Base-by-base conservation (phyloP, 2,888 invertebrate species). In the Melinopterus prodromus region DNA sequence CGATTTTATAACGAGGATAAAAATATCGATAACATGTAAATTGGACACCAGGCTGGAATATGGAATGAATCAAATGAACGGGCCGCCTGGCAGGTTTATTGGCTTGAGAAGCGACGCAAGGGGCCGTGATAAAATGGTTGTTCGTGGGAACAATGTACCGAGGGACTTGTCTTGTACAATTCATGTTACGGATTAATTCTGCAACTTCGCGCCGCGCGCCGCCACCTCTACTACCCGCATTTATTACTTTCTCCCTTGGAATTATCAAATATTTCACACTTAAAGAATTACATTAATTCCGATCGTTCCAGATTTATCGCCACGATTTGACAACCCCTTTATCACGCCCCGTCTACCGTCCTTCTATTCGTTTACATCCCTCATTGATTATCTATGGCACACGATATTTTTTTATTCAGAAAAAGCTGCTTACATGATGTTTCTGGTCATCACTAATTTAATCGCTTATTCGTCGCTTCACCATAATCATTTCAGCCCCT, bases 21-120 rank as follows among this genome's bases (percentile, higher is more conserved):
- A 89, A 89, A 89, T 89, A 89, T 88, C 89, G 89, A 89, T 88
- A 88, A 88, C 88, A 89, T 89, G 89, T 89, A 89, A 89, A 89
- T 89, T 88, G 88, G 86, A 86, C 86, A 87, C 88, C 86, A 86
- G 85, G 84, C 84, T 83, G 86, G 89, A 89, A 89, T 89, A 88
- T 89, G 87, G 87, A 89, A 88, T 88, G 89, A 88, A 89, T 88
- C 87, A 88, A 88, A 88, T 88, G 88, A 88, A 87, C 87, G 88
- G 87, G 87, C 86, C 85, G 35, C 86, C 87, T 86, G 87, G 88
- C 87, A 87, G 88, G 87, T 88, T 89, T 88, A 88, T 88, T 88
- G 88, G 88, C 87, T 87, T 84, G 84, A 85, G 85, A 12, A 53
- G 53, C 53, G 7, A 9, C 53, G 83, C 85, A 83, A 84, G 86